Evolutionary conservation across 2,113 vertebrate genomes (phyloP).

Genomic region (Epinephelus moara): DNA sequence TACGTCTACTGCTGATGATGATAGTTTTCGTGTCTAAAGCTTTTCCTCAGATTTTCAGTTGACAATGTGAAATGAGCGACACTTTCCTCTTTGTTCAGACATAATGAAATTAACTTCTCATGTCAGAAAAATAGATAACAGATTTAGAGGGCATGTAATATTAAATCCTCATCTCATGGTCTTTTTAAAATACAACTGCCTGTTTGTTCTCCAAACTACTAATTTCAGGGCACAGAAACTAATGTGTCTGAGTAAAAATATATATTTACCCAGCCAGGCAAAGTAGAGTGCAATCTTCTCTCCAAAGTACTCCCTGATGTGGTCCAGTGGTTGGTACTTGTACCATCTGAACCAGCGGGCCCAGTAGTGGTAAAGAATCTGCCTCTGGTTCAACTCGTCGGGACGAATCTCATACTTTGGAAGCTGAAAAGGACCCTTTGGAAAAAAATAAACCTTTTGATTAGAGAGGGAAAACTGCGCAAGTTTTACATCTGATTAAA

Average conservation of each 20-base stretch:
- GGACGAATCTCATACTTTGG: conserved; percentile 70
- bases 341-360: conserved; percentile 87
- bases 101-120: not conserved
- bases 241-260: not conserved
- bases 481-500: not conserved
- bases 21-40: not conserved
- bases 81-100: not conserved
- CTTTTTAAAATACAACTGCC: no score
- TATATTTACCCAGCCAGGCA: conserved; percentile 80
- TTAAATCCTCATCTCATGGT: no score
- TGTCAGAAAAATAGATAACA: not conserved
- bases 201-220: no score
- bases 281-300: conserved; percentile 86
- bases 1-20: not conserved
- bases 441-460: not conserved
- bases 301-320: conserved; percentile 85
- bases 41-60: not conserved
- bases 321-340: conserved; percentile 87
- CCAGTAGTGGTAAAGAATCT: conserved; percentile 86
- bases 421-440: conserved; percentile 81
- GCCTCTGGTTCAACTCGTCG: conserved; percentile 83
- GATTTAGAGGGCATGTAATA: no score
- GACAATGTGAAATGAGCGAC: not conserved
- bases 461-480: not conserved
- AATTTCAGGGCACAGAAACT: not conserved